Evolutionary conservation across 2,888 invertebrate genomes (phyloP).

Genomic region (Pristionchus mayeri): DNA sequence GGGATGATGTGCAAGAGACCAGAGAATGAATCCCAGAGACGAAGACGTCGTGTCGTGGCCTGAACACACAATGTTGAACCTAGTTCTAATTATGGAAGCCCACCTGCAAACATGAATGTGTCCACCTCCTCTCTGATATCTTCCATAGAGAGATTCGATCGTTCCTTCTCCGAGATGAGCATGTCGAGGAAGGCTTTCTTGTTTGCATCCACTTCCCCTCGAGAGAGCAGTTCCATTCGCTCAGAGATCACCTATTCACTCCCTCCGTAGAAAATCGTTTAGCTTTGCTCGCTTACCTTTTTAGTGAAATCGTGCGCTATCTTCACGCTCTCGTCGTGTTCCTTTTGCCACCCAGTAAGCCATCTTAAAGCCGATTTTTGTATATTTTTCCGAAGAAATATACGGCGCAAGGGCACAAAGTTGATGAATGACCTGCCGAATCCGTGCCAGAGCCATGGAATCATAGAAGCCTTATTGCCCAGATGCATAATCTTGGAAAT

Average conservation of each 20-base stretch:
- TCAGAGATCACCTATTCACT: constrained; percentile 18
- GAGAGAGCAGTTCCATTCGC: neutral
- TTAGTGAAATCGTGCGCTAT: constrained; percentile 2
- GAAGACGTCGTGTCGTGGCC: constrained; percentile 79
- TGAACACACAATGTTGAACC: constrained; percentile 36
- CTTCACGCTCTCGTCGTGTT: neutral
- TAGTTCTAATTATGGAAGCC: neutral
- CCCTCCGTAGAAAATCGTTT: neutral
- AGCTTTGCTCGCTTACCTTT: neutral
- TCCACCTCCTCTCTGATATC: constrained; percentile 47
- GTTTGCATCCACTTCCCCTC: neutral
- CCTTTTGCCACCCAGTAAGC: constrained; percentile 2
- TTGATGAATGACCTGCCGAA: neutral
- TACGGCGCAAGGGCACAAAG: too few relatives aligned
- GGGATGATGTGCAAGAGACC: constrained; percentile 77
- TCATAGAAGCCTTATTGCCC: neutral
- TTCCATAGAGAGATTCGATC: constrained; percentile 8
- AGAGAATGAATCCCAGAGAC: constrained; percentile 77
- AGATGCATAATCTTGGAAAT: neutral
- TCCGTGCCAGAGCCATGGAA: neutral
- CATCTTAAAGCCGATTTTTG: neutral
- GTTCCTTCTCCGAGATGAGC: neutral
- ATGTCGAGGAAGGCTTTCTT: constrained; percentile 29
- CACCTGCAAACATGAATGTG: constrained; percentile 43
- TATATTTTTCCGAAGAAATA: neutral